Evolutionary conservation across 2,113 vertebrate genomes (phyloP).

Genomic region (Leucoraja erinaceus): DNA sequence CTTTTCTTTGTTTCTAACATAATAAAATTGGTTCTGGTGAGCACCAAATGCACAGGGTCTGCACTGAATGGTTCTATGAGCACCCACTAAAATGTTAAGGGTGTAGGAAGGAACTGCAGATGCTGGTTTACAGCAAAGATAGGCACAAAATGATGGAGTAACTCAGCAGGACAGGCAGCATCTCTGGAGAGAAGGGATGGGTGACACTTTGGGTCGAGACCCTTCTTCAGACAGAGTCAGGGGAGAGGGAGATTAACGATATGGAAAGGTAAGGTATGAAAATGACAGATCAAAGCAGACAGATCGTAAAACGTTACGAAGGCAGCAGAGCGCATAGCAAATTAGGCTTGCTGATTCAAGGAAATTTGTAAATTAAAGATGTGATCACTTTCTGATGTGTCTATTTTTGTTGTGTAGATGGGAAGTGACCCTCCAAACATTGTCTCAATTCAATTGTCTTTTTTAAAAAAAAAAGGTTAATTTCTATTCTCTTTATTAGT

Average conservation of each 20-base stretch:
- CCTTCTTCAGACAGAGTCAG: too few species aligned
- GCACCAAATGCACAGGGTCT: not conserved
- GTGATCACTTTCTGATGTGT: not conserved
- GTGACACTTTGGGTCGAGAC: too few species aligned
- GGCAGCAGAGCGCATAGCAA: not conserved
- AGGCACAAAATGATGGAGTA: too few species aligned
- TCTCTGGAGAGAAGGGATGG: too few species aligned
- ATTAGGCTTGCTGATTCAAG: not conserved
- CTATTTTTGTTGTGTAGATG: not conserved
- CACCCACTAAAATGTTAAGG: not conserved
- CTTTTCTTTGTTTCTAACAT: not conserved
- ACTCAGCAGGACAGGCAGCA: too few species aligned
- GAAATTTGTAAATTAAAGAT: not conserved
- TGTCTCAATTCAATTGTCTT: not conserved
- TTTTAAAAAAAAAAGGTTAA: not conserved
- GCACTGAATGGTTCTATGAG: not conserved
- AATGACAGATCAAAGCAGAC: too few species aligned
- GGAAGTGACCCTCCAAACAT: not conserved
- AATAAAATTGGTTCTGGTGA: not conserved
- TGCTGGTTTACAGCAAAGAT: too few species aligned
- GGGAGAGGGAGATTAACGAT: too few species aligned
- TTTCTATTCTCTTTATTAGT: not conserved
- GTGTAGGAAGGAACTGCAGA: too few species aligned
- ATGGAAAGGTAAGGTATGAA: too few species aligned
- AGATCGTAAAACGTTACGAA: not conserved